Conservation (phyloP, 2,113 vertebrate species). For the Lycaon pictus region DNA sequence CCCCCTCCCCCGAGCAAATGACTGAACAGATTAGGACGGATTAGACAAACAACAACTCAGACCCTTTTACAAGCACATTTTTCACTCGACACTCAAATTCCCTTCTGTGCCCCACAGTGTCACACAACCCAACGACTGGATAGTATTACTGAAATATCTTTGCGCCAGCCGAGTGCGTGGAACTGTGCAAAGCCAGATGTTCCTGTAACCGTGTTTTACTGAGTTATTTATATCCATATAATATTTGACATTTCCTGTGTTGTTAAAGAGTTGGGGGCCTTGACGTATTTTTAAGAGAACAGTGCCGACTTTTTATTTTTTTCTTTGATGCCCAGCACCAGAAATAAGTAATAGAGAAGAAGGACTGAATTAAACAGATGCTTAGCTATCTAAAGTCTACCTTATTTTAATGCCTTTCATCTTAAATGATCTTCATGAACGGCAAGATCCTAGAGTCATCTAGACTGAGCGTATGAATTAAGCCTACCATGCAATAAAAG, state of each 20-base stretch:
- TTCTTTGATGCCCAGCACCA: constrained; percentile 72
- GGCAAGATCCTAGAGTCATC: constrained; percentile 29
- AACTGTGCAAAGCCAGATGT: constrained; percentile 83
- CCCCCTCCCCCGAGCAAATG: constrained; percentile 74
- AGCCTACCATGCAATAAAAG: background rate
- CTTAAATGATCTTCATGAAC: constrained; percentile 54
- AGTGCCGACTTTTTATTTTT: constrained; percentile 51
- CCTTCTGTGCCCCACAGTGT: constrained; percentile 65
- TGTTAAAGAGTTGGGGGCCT: constrained; percentile 80
- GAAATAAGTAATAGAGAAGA: constrained; percentile 46
- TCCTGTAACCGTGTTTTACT: constrained; percentile 76
- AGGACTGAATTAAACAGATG: constrained; percentile 72
- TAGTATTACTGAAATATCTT: constrained; percentile 70
- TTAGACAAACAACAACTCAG: constrained; percentile 81
- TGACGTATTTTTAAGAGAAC: constrained; percentile 69
- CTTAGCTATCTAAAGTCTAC: constrained; percentile 49
- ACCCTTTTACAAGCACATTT: constrained; percentile 71
- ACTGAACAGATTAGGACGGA: constrained; percentile 75
- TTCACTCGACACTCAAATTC: constrained; percentile 83
- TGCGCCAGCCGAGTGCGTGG: constrained; percentile 60
- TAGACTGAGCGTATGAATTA: background rate
- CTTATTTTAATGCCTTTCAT: constrained; percentile 72
- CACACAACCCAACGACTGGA: constrained; percentile 70
- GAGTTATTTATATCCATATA: constrained; percentile 84
- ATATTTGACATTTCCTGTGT: constrained; percentile 85